Conservation (phyloP, 2,113 vertebrate genomes). For the Gobiocypris rarus region DNA sequence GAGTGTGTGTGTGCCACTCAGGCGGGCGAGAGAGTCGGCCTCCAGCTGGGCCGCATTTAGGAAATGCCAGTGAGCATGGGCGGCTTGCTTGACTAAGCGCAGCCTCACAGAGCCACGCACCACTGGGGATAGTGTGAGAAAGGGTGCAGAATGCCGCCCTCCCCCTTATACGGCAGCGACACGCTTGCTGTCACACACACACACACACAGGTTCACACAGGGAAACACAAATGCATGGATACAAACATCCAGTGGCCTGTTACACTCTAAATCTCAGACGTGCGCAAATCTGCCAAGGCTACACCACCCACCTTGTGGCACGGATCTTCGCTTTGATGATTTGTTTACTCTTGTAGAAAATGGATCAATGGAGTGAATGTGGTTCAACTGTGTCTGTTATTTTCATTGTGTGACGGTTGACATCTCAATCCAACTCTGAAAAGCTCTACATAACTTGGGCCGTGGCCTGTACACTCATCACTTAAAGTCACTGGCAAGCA, state of each 20-base stretch:
- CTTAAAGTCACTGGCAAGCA: conserved; percentile 7
- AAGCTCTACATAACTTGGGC: conserved; percentile 8
- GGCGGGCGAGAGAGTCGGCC: conserved; percentile 81
- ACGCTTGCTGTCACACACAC: neutral
- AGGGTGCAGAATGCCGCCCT: conserved; percentile 68
- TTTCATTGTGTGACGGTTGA: conserved; percentile 6
- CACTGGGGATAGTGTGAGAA: conserved; percentile 73
- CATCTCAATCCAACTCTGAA: conserved; percentile 12
- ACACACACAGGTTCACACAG: conserved; percentile 6
- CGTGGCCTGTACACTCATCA: neutral
- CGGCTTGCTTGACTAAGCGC: conserved; percentile 82
- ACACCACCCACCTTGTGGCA: conserved; percentile 29
- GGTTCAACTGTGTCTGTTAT: conserved; percentile 19
- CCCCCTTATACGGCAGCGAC: neutral
- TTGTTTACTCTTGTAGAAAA: conserved; percentile 38
- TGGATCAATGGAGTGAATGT: conserved; percentile 40
- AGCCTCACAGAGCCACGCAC: conserved; percentile 65
- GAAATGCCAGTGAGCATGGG: conserved; percentile 93
- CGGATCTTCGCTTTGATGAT: conserved; percentile 37
- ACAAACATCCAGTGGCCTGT: neutral
- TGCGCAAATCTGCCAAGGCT: conserved; percentile 9
- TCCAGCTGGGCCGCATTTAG: conserved; percentile 89
- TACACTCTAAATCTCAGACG: conserved; percentile 7
- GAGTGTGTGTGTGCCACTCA: conserved; percentile 79
- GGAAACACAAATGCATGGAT: neutral